These are phyloP conservation scores for Clarias laeviceps DNA, from an alignment of 2,797 vertebrate genomes.

Conservation along the genomic window DNA sequence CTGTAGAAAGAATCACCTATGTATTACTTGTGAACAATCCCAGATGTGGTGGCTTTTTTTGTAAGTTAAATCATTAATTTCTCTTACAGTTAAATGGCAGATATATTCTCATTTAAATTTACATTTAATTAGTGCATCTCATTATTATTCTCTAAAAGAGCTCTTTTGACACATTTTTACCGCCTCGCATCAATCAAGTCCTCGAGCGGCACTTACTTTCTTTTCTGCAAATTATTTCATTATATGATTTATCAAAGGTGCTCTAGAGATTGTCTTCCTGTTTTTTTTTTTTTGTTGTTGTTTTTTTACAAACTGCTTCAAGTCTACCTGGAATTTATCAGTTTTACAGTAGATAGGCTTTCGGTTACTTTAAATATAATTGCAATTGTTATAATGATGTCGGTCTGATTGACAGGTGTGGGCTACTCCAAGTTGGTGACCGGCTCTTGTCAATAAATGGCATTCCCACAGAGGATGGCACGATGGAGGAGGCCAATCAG, in stretches of 20 bases:
- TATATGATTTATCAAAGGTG: background rate
- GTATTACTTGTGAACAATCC: background rate
- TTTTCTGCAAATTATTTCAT: conserved; percentile 3
- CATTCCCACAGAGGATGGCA: conserved; percentile 92
- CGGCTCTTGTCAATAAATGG: conserved; percentile 92
- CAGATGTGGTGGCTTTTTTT: background rate
- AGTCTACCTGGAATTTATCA: background rate
- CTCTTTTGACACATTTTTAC: background rate
- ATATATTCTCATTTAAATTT: conserved; percentile 18
- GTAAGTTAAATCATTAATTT: background rate
- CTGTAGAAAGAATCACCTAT: background rate
- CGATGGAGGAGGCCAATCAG: conserved; percentile 95
- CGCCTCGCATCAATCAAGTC: background rate
- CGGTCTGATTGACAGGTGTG: conserved; percentile 78
- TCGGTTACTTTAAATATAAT: background rate
- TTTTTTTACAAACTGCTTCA: background rate
- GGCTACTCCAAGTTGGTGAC: conserved; percentile 95
- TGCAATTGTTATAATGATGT: background rate
- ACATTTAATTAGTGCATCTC: background rate
- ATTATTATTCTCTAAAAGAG: conserved; percentile 5
- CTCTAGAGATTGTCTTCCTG: background rate
- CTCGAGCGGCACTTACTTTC: conserved; percentile 1
- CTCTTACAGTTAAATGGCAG: conserved; percentile 6
- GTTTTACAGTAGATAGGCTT: background rate
- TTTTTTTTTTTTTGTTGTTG: too few relatives aligned